A percentile compares a stretch with the other conserved stretches of the same genome.
Conservation (phyloP, 2,797 vertebrate genomes). For the Sciurus carolinensis region DNA sequence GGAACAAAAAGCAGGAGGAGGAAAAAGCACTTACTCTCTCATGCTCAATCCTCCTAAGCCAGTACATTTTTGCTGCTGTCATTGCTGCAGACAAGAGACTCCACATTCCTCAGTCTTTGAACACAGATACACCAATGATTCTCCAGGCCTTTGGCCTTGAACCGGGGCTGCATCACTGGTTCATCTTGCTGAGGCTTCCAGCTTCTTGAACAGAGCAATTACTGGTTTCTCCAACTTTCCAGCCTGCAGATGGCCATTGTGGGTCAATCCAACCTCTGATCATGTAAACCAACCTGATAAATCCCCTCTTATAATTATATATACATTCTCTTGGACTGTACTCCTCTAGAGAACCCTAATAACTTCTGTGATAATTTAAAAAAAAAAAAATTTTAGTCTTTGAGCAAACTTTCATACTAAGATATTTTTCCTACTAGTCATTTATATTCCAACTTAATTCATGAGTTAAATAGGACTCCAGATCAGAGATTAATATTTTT, state of each 20-base stretch:
- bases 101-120: background rate
- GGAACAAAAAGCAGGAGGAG: background rate
- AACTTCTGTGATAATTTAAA: too few relatives aligned
- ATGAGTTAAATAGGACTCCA: background rate
- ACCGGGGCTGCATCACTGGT: background rate
- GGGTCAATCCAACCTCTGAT: background rate
- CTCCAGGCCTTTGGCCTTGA: background rate
- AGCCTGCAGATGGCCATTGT: too few relatives aligned
- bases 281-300: background rate
- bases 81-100: background rate
- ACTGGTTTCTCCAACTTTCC: too few relatives aligned
- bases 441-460: background rate
- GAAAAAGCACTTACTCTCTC: background rate
- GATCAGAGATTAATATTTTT: constrained; percentile 38
- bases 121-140: background rate
- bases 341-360: background rate
- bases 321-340: background rate
- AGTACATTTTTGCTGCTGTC: background rate
- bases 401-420: background rate
- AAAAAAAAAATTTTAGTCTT: background rate
- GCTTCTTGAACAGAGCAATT: too few relatives aligned
- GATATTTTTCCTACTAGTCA: background rate
- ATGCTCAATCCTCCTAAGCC: background rate
- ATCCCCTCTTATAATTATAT: background rate
- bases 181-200: too few relatives aligned